A percentile compares a stretch with the other conserved stretches of the same genome.
Conservation (phyloP, 2,888 invertebrate species). For the Lithophane semibrunnea region DNA sequence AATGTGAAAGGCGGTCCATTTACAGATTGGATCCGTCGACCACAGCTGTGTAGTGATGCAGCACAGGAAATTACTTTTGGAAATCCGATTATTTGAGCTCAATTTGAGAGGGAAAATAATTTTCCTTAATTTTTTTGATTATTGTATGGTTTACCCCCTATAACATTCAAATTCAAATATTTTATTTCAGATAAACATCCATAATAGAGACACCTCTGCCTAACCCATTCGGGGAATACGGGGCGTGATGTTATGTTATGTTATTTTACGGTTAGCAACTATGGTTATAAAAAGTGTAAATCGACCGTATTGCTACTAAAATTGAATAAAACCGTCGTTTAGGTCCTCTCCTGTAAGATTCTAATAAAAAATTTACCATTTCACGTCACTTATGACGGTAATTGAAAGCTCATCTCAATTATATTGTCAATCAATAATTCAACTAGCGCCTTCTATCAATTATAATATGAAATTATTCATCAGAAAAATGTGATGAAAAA, state of each 20-base stretch:
- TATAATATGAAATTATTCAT: neutral
- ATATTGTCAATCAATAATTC: neutral
- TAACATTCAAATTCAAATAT: no score
- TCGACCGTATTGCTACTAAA: no score
- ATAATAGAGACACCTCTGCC: neutral
- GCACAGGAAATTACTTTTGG: constrained; percentile 9
- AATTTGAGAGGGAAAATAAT: neutral
- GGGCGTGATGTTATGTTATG: neutral
- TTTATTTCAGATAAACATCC: no score
- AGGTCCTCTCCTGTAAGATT: neutral
- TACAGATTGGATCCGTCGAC: constrained; percentile 52
- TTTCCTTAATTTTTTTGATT: neutral
- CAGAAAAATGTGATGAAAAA: neutral
- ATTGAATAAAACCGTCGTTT: no score
- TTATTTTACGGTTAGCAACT: neutral
- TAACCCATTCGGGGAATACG: neutral
- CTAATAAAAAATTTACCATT: neutral
- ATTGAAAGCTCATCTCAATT: neutral
- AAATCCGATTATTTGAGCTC: constrained; percentile 5
- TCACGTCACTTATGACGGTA: neutral
- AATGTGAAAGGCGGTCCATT: constrained; percentile 48
- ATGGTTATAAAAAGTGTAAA: no score
- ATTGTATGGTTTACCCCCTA: neutral
- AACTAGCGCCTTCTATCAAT: neutral
- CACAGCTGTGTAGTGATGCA: constrained; percentile 14